A percentile compares a stretch with the other conserved stretches of the same genome.
These are phyloP conservation scores for Brachionus plicatilis DNA, from an alignment of 1,140 invertebrate species.

Conservation along the genomic window DNA sequence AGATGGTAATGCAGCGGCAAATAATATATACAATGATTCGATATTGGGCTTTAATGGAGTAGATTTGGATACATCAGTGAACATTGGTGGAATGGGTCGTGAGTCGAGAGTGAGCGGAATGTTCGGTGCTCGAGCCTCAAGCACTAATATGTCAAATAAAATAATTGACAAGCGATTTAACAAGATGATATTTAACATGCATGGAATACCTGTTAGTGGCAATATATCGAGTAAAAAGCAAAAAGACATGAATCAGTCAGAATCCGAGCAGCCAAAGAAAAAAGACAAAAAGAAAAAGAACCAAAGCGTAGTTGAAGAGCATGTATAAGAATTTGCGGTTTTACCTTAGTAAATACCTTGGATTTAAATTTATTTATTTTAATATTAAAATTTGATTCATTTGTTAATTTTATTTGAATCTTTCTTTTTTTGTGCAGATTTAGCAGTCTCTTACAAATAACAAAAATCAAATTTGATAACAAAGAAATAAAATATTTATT, in stretches of 20 bases:
- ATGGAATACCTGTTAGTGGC: slow-evolving; percentile 35
- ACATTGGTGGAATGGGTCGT: background rate
- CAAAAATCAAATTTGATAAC: background rate
- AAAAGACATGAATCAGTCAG: slow-evolving; percentile 6
- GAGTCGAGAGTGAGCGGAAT: slow-evolving; percentile 27
- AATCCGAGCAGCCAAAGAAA: background rate
- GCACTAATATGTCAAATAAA: slow-evolving; percentile 23
- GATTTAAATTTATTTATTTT: background rate
- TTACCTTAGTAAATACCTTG: background rate
- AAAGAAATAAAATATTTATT: background rate
- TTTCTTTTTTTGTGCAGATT: background rate
- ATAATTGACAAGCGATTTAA: slow-evolving; percentile 36
- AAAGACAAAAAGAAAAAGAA: slow-evolving; percentile 29
- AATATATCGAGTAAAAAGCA: slow-evolving; percentile 25
- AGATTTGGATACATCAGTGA: slow-evolving; percentile 15
- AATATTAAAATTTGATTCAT: background rate
- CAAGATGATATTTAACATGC: slow-evolving; percentile 39
- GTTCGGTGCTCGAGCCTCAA: slow-evolving; percentile 22
- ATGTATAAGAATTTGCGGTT: background rate
- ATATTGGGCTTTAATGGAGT: slow-evolving; percentile 15
- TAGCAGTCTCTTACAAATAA: background rate
- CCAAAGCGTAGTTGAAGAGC: slow-evolving; percentile 34
- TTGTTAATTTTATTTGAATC: slow-evolving; percentile 12
- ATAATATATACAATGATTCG: slow-evolving; percentile 38
- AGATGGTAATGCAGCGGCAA: slow-evolving; percentile 30